Evolutionary conservation across 1,140 invertebrate species (phyloP), one percentile per base, ranked within the genome.

Genomic region (Tetramorium alpestre): DNA sequence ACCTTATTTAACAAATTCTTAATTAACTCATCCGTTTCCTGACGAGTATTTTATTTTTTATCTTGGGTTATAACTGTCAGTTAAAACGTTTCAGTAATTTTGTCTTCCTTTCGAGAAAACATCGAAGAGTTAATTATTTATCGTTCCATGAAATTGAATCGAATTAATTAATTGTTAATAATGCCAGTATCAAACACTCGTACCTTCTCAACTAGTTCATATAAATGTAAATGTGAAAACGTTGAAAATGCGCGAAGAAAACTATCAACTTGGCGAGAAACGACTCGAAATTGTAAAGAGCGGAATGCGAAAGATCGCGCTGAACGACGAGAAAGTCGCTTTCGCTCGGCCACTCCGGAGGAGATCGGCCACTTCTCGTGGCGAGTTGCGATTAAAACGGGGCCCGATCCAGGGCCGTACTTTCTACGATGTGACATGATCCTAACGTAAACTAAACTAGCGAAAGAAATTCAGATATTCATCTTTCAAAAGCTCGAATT

Each of bases 311-410:
- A 91, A 88, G 89, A 91, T 86, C 87, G 82, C 82, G 76, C 67
- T 41, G 76, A 75, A 73, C 84, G 67, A 25, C 84, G 90, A 90
- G 90, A 91, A 91, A 91, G 90, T 90, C 62, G 87, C 90, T 91
- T 91, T 91, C 90, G 89, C 90, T 75, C 64, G 85, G 33, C 73
- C 64, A 60, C 54, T 82, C 75, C 73, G 64, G 81, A 87, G 67
- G 70, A 90, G 76, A 88, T 88, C 86, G 81, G 69, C 86, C 54
- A 77, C 86, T 72, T 88, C 86, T 88, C 82, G 82, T 73, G 49
- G 86, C 28, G 80, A 84, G 56, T 60, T 18, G 69, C 60, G 86
- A 90, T 90, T 88, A 90, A 89, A 90, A 85, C 78, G 78, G 51
- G 38, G 41, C 72, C 44, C 58, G 76, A 60, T 28, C 44, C 88